Base-by-base conservation (phyloP, 2,888 invertebrate genomes). In the Rhodophaea formosa region DNA sequence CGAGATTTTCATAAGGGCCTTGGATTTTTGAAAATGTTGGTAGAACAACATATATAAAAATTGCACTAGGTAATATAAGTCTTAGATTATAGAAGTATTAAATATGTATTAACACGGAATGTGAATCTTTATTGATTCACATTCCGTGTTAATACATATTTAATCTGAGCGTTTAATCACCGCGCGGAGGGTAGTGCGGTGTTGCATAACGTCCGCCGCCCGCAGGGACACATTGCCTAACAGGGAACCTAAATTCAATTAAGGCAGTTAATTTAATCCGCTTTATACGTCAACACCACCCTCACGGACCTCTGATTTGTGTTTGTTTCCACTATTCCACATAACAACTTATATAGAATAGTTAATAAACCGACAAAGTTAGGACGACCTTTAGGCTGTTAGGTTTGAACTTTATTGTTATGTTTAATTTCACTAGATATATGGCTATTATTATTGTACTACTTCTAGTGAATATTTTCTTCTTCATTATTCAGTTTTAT, bases 211-310 rank as follows among this genome's bases (percentile, higher is more conserved):
- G 65, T 59, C 63, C 61, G 62, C 66, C 62, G 66, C 68, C 68
- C 68, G 62, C 60, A 64, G 84, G 85, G 86, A 83, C 87, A 86
- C 86, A 77, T 83, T 77, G 84, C 79, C 81, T 81, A 83, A 88
- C 90, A 88, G 88, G 85, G 79, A 88, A 84, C 85, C 88, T 84
- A 87, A 90, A 91, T 91, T 88, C 91, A 91, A 91, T 91, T 91
- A 91, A 85, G 87, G 77, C 84, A 84, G 90, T 91, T 91, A 90
- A 91, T 91, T 90, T 90, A 89, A 89, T 82, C 86, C 83, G 80
- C 82, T 86, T 85, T 85, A 82, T 83, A 82, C 81, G 83, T 79
- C 85, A 80, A 79, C 82, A 80, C 77, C 77, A 76, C 74, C 78
- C 83, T 78, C 77, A 77, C 76, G 75, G 73, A 71, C 74, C 77